Evolutionary conservation across 1,140 invertebrate genomes (phyloP).

Genomic region (Idris sp.): DNA sequence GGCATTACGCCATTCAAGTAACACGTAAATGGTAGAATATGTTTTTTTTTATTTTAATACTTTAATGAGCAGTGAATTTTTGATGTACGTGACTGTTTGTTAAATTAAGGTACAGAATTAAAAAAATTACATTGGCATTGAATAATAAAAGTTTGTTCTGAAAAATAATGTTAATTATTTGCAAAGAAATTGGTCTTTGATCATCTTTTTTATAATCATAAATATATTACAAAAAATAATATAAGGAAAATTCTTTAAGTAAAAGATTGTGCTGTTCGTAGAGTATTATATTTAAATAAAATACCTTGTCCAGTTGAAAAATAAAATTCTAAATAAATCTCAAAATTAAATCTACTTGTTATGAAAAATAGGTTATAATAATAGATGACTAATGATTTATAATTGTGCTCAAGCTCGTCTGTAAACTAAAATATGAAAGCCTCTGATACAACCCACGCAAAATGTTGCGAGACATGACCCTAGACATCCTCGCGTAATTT

Average conservation of each 20-base stretch:
- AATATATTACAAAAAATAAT: too few relatives aligned
- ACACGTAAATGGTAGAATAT: slow-evolving; percentile 30
- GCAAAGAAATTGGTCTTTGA: too few relatives aligned
- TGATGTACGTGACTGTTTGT: slow-evolving; percentile 19
- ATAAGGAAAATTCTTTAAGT: too few relatives aligned
- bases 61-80: slow-evolving; percentile 20
- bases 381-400: slow-evolving; percentile 57
- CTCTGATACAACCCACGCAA: slow-evolving; percentile 56
- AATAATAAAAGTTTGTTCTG: not conserved
- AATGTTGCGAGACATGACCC: slow-evolving; percentile 58
- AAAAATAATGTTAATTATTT: too few relatives aligned
- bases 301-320: too few relatives aligned
- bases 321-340: slow-evolving; percentile 47
- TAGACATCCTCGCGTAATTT: slow-evolving; percentile 51
- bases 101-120: slow-evolving; percentile 27
- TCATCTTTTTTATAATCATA: too few relatives aligned
- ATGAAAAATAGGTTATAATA: slow-evolving; percentile 48
- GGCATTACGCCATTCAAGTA: slow-evolving; percentile 51
- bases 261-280: too few relatives aligned
- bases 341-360: slow-evolving; percentile 33
- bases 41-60: slow-evolving; percentile 26
- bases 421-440: slow-evolving; percentile 34
- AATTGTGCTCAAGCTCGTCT: slow-evolving; percentile 27
- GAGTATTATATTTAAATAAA: too few relatives aligned
- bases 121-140: slow-evolving; percentile 23